Evolutionary conservation across 2,888 invertebrate genomes (phyloP), one percentile per base, ranked within the genome.

Genomic region (Macrosiphum euphorbiae): DNA sequence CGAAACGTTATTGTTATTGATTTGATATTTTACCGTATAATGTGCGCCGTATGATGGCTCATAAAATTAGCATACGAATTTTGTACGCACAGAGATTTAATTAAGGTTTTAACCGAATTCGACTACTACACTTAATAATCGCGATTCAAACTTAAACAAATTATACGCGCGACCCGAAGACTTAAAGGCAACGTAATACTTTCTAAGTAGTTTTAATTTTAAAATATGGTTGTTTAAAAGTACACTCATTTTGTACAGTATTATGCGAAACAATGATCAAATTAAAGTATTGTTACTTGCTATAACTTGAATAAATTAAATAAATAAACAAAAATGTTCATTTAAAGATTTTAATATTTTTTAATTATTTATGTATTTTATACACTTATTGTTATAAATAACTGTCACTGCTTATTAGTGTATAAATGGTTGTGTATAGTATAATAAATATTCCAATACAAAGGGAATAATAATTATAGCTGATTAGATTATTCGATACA

Each of bases 131-230:
- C 44, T 90, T 90, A 90, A 90, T 90, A 90, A 90, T 35, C 67
- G 67, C 35, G 67, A 90, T 90, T 90, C n/a, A 67, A 90, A 67
- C 90, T 90, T n/a, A 11, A 47, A 47, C 67, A 90, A 90, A 50
- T 67, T 90, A 47, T n/a, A 20, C 58, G 58, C 89, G 47, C n/a
- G 24, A 61, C 47, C 35, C 50, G 50, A 67, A 47, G 47, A 44
- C 90, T 90, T 90, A 67, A 35, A 28, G 50, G 67, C 90, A 47
- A 50, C 90, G 89, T 50, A 84, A 52, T 84, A 91, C 91, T 91
- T 84, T 91, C 20, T 84, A 28, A 91, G 91, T 91, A 91, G 91
- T 91, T 91, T 91, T 47, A 84, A 84, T 84, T 91, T 91, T 55
- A 41, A 84, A 52, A 84, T 52, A 84, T 52, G 52, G 78, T 41